Conservation (phyloP, 2,797 vertebrate species). For the Oreonectes daqikongensis region DNA sequence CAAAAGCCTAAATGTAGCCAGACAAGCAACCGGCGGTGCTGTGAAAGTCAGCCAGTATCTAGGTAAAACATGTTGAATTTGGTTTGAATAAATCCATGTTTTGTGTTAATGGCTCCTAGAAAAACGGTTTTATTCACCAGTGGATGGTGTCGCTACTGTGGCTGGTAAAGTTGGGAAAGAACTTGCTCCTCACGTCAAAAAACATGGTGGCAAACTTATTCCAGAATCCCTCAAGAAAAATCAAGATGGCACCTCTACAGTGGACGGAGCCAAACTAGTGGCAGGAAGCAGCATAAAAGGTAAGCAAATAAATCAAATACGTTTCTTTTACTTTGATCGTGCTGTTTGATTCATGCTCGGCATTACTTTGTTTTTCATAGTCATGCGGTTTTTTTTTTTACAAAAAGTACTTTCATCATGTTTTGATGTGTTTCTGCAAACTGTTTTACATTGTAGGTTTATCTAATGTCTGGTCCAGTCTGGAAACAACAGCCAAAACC, state of each 20-base stretch:
- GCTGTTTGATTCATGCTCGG: too few species aligned
- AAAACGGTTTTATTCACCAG: constrained; percentile 66
- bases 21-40: constrained; percentile 87
- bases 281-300: constrained; percentile 89
- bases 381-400: too few species aligned
- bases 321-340: background rate
- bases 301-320: constrained; percentile 57
- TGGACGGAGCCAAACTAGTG: constrained; percentile 88
- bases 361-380: too few species aligned
- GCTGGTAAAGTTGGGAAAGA: constrained; percentile 87
- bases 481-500: constrained; percentile 90
- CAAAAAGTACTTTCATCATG: too few species aligned
- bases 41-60: constrained; percentile 91
- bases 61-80: constrained; percentile 71
- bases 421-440: background rate
- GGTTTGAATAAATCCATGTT: background rate
- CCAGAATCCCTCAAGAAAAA: constrained; percentile 90
- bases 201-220: constrained; percentile 89
- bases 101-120: background rate
- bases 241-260: constrained; percentile 83
- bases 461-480: constrained; percentile 88
- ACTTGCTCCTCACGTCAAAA: constrained; percentile 90
- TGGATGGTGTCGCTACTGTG: constrained; percentile 88
- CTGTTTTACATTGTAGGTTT: constrained; percentile 76
- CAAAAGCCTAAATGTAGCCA: constrained; percentile 84